Evolutionary conservation across 2,888 invertebrate genomes (phyloP), one percentile per base, ranked within the genome.

Genomic region (Mythimna pallens): DNA sequence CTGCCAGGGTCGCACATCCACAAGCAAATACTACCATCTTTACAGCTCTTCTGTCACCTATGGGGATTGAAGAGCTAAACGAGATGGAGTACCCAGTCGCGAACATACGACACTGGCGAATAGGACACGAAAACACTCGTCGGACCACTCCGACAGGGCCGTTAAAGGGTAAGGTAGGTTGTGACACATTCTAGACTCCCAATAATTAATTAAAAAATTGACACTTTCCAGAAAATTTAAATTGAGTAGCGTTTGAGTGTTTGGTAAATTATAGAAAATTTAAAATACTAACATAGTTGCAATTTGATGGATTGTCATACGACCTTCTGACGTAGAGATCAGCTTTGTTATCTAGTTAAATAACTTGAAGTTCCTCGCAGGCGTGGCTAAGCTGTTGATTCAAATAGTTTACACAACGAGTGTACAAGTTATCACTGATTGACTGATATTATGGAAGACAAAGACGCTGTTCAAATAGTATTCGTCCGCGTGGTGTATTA

Each of bases 211-310:
- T 34, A 7, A 34, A 34, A 34, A 1, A 9, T 25, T 2, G 40
- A 8, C 40, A 9, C 43, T 47, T 47, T 47, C 3, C 47, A 9
- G 17, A 17, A 47, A 5, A 5, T 17, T 59, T 12, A 40, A 59
- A 59, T 40, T 59, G 36, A 59, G n/a, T n/a, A n/a, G 14, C 36
- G 30, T 30, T 30, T 3, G 30, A 30, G 30, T 30, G 30, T 30
- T 30, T 3, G 30, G 30, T 30, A 30, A 30, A 30, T 30, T 30
- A 30, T 30, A 30, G 2, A 30, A 1, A 30, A 36, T 59, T 52
- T 25, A 40, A n/a, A 54, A 69, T 65, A 40, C 52, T 64, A 52
- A 52, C 36, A 36, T 34, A 52, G 20, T 64, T 50, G 43, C 12
- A 47, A 62, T 47, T 67, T 36, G 7, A 5, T 63, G 25, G 36